phyloP scores from a whole-genome alignment of 2,113 vertebrate genomes.

The Cephalopholis sonnerati region DNA sequence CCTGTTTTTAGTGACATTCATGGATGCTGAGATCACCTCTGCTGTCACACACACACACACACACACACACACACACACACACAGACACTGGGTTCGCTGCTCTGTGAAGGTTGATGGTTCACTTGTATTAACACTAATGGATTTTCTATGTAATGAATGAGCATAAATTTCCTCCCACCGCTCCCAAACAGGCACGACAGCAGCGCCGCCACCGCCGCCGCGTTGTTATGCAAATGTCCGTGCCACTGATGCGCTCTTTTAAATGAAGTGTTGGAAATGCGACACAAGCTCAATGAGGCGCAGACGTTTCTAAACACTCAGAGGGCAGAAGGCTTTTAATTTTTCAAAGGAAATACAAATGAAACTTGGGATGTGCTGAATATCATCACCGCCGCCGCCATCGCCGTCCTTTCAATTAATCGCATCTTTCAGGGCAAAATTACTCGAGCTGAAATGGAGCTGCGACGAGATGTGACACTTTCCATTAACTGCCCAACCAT shows the following conservation, averaged over 20 bases:
- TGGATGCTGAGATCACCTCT: conserved; percentile 4
- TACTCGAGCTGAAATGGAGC: conserved; percentile 36
- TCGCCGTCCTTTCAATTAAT: conserved; percentile 39
- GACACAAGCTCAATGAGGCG: conserved; percentile 61
- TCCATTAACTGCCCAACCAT: conserved; percentile 25
- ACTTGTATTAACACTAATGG: conserved; percentile 65
- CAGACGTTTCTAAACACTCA: conserved; percentile 31
- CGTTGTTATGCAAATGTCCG: conserved; percentile 57
- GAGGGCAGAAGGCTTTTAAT: conserved; percentile 37
- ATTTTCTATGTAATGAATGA: conserved; percentile 66
- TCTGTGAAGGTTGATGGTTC: conserved; percentile 45
- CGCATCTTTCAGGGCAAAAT: conserved; percentile 32
- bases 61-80: conserved; percentile 9
- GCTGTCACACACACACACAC: conserved; percentile 3
- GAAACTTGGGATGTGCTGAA: conserved; percentile 29
- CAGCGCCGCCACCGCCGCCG: background rate
- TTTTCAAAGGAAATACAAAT: conserved; percentile 46
- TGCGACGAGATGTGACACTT: conserved; percentile 17
- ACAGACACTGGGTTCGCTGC: conserved; percentile 27
- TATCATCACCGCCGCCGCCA: background rate
- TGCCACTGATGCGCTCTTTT: conserved; percentile 31
- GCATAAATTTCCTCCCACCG: conserved; percentile 11
- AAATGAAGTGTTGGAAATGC: conserved; percentile 51
- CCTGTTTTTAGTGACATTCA: background rate
- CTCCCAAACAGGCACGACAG: conserved; percentile 23